Base-by-base conservation (phyloP, 2,888 invertebrate genomes). In the Acanthosepion esculentum region DNA sequence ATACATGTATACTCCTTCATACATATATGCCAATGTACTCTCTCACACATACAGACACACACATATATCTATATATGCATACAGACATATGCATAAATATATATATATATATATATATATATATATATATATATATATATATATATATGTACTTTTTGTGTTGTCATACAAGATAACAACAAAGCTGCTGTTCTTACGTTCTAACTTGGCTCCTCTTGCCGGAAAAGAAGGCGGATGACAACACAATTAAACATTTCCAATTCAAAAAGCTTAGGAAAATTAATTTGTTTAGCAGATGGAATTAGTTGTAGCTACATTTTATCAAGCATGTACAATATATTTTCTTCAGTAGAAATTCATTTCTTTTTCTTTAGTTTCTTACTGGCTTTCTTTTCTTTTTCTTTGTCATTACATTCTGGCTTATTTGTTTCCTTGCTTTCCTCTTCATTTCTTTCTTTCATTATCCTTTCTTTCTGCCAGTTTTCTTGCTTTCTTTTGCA, bases 221-320 rank as follows among this genome's bases (percentile, higher is more conserved):
- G 78, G 78, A 78, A 78, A 78, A n/a, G 78, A 78, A 78, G 12
- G 33, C 78, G 78, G 78, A 78, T 78, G 78, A 15, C n/a, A 78
- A 33, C n/a, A 78, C 78, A 78, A 78, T 78, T 78, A 78, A 78
- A 78, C 78, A 78, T 78, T 78, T 78, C 78, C 78, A 78, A 78
- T 33, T 78, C 78, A 78, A 78, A 78, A 78, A 78, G 78, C 78
- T 78, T n/a, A n/a, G 78, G 78, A 78, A 78, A 78, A 78, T 78
- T 78, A 78, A 78, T 78, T 78, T 78, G 78, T 78, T 78, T 78
- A 78, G 78, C 78, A 78, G 78, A 78, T 78, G 78, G 78, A 78
- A 78, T 78, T 78, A n/a, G 33, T 78, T 78, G 78, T n/a, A 78
- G 33, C 78, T n/a, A 15, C 78, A 78, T 78, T 78, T 78, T 78